Evolutionary conservation across 2,888 invertebrate species (phyloP).

Genomic region (Chorisops tibialis): DNA sequence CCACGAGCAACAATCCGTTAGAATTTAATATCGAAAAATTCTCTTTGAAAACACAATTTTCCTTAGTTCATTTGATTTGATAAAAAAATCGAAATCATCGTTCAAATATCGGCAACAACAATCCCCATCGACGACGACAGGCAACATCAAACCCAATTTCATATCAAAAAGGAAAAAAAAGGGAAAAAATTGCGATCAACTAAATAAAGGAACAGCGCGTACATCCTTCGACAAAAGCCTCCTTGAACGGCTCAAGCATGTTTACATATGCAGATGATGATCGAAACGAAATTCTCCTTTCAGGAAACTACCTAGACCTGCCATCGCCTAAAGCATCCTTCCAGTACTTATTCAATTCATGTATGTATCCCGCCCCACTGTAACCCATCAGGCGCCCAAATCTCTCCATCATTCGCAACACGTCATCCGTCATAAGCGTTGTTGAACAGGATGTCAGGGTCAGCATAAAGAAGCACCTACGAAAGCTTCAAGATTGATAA

Average conservation of each 20-base stretch:
- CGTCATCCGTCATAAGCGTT: conserved; percentile 32
- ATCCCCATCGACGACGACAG: background rate
- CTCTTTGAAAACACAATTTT: no score
- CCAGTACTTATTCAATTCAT: background rate
- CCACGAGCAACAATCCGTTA: no score
- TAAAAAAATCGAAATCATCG: background rate
- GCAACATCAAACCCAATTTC: conserved; percentile 2
- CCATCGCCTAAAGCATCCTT: background rate
- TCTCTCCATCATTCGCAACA: conserved; percentile 18
- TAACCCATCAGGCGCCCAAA: background rate
- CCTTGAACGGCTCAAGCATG: conserved; percentile 3
- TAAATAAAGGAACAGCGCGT: background rate
- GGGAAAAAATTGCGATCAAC: conserved; percentile 9
- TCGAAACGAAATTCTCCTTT: conserved; percentile 11
- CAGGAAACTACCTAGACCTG: conserved; percentile 4
- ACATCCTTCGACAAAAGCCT: conserved; percentile 2
- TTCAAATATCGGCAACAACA: conserved; percentile 2
- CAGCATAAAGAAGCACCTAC: conserved; percentile 23
- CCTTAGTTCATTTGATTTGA: no score
- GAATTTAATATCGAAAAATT: no score
- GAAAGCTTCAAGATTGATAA: conserved; percentile 13
- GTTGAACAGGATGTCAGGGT: conserved; percentile 31
- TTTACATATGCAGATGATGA: conserved; percentile 19
- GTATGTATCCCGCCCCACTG: background rate
- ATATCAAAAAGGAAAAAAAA: background rate